phyloP scores from a whole-genome alignment of 2,888 invertebrate genomes.

The Cryptophagus acutangulus region DNA sequence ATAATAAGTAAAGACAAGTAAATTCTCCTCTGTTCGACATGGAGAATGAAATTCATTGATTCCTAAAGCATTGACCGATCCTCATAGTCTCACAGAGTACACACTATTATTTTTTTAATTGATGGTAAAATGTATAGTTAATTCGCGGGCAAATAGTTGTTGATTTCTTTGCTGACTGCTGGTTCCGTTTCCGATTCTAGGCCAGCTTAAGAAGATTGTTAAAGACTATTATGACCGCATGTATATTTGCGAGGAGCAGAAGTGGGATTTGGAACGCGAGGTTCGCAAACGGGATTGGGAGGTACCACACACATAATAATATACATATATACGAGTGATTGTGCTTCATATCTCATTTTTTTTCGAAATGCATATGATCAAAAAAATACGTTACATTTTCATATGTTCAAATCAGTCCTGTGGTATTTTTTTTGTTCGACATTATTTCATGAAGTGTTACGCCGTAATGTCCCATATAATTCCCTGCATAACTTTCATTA shows the following conservation, averaged over 20 bases:
- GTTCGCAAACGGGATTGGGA: constrained; percentile 99
- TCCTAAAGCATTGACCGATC: constrained; percentile 9
- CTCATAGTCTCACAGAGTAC: constrained; percentile 4
- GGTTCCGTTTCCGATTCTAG: constrained; percentile 58
- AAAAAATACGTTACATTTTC: constrained; percentile 7
- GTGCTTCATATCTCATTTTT: constrained; percentile 35
- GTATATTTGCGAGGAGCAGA: constrained; percentile 97
- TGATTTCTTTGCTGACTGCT: constrained; percentile 38
- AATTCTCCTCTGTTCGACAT: constrained; percentile 16
- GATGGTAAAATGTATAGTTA: constrained; percentile 2
- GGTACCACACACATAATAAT: constrained; percentile 61
- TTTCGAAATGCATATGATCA: constrained; percentile 6
- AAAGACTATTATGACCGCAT: constrained; percentile 96
- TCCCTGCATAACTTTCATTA: constrained; percentile 20
- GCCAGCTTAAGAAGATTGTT: constrained; percentile 86
- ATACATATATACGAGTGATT: constrained; percentile 25
- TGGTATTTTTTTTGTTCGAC: constrained; percentile 23
- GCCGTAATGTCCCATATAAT: constrained; percentile 37
- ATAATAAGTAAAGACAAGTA: not conserved
- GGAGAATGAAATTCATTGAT: constrained; percentile 14
- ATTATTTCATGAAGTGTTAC: constrained; percentile 46
- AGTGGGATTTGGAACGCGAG: constrained; percentile 99
- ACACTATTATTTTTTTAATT: not conserved
- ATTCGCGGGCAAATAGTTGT: constrained; percentile 1
- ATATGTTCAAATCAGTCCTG: constrained; percentile 26